phyloP scores from a whole-genome alignment of 2,113 vertebrate genomes.

The Colinus virginianus region DNA sequence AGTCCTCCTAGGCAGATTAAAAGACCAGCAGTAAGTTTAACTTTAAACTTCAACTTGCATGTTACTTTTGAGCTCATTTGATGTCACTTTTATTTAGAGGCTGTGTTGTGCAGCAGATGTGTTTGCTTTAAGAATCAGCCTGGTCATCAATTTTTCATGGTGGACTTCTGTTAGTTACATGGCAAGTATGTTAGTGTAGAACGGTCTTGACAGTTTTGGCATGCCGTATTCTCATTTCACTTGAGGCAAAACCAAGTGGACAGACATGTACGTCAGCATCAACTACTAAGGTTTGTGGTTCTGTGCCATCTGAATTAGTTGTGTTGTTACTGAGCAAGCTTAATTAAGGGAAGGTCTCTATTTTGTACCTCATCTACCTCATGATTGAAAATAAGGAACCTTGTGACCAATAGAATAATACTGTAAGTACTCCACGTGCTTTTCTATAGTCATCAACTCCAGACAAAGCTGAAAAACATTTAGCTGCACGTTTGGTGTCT shows the following conservation, averaged over 20 bases:
- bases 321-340: background rate
- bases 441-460: background rate
- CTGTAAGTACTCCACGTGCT: background rate
- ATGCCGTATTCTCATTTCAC: background rate
- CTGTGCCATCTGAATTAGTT: background rate
- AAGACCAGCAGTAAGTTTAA: slow-evolving; percentile 86
- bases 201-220: background rate
- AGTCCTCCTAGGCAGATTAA: slow-evolving; percentile 92
- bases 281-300: background rate
- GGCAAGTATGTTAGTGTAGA: background rate
- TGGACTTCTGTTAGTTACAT: background rate
- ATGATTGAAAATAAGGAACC: background rate
- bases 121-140: background rate
- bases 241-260: background rate
- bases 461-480: background rate
- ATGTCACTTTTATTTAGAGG: background rate
- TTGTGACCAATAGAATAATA: background rate
- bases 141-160: background rate
- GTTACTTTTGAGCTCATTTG: background rate
- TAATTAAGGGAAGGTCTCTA: background rate
- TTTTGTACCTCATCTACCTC: background rate
- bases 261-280: background rate
- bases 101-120: background rate
- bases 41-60: background rate
- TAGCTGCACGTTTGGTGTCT: background rate